A percentile compares a stretch with the other conserved stretches of the same genome.
Evolutionary conservation across 30 jellyfish, hydroid and myxozoan genomes (phyloP).

Genomic region (Hydractinia echinata): DNA sequence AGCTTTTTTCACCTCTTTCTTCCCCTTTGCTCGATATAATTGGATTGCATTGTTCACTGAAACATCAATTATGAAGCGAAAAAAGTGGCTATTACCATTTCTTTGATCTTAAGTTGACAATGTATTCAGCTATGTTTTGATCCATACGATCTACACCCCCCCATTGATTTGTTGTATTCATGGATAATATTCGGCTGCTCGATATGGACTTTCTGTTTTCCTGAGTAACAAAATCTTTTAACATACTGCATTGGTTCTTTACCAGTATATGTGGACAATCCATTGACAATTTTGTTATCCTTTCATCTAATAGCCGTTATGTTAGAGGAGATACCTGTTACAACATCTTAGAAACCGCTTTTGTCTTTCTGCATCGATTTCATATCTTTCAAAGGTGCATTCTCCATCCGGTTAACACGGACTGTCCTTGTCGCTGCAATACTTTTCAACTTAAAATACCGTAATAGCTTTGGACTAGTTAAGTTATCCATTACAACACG

Average conservation of each 20-base stretch:
- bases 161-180: too few relatives aligned
- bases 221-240: too few relatives aligned
- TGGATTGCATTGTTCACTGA: conserved; percentile 3
- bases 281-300: too few relatives aligned
- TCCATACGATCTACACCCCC: neutral
- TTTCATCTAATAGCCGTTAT: conserved; percentile 1
- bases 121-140: conserved; percentile 4
- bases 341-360: conserved; percentile 7
- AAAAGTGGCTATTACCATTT: neutral
- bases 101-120: neutral
- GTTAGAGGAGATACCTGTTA: neutral
- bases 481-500: too few relatives aligned
- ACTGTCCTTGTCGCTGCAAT: conserved; percentile 30
- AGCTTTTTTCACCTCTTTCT: neutral
- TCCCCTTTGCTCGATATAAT: neutral
- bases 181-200: too few relatives aligned
- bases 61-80: neutral
- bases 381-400: conserved; percentile 19
- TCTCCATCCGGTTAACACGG: neutral
- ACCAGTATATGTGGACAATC: too few relatives aligned
- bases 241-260: too few relatives aligned
- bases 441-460: conserved; percentile 10
- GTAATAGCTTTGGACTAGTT: neutral
- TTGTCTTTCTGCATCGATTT: neutral
- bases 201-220: too few relatives aligned